Evolutionary conservation across 2,797 vertebrate species (phyloP).

Genomic region (Eospalax fontanierii): DNA sequence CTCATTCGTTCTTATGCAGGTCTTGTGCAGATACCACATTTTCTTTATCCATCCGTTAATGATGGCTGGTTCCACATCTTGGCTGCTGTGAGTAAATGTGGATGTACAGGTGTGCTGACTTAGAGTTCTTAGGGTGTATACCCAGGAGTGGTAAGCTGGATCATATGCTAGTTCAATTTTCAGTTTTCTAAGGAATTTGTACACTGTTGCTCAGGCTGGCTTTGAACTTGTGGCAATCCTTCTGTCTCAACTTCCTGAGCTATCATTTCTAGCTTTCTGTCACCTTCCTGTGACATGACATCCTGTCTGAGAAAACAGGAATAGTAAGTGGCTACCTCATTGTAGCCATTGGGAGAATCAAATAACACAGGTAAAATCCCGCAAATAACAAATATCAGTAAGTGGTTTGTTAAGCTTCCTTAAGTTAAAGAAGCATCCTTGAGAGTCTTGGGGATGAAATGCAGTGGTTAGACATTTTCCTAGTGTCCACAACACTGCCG

Average conservation of each 20-base stretch:
- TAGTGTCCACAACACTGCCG: neutral
- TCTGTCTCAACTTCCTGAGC: neutral
- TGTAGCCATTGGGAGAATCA: neutral
- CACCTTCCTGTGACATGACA: neutral
- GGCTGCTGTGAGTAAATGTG: neutral
- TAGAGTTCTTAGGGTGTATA: neutral
- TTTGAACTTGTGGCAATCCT: neutral
- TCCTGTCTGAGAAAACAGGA: conserved; percentile 19
- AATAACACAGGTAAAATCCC: neutral
- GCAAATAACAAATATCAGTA: neutral
- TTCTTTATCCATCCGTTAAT: neutral
- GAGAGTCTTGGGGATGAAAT: neutral
- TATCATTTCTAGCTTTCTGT: neutral
- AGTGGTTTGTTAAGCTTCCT: conserved; percentile 13
- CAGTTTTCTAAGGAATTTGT: neutral
- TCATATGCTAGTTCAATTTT: neutral
- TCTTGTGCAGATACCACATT: neutral
- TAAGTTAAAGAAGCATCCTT: conserved; percentile 33
- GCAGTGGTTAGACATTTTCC: neutral
- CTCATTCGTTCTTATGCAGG: too few relatives aligned
- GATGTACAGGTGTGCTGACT: too few relatives aligned
- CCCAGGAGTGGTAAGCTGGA: too few relatives aligned
- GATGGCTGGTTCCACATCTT: neutral
- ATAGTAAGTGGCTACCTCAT: neutral
- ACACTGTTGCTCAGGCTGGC: neutral